These are phyloP conservation scores for Zalophus californianus DNA, from an alignment of 2,797 vertebrate species.

Conservation along the genomic window DNA sequence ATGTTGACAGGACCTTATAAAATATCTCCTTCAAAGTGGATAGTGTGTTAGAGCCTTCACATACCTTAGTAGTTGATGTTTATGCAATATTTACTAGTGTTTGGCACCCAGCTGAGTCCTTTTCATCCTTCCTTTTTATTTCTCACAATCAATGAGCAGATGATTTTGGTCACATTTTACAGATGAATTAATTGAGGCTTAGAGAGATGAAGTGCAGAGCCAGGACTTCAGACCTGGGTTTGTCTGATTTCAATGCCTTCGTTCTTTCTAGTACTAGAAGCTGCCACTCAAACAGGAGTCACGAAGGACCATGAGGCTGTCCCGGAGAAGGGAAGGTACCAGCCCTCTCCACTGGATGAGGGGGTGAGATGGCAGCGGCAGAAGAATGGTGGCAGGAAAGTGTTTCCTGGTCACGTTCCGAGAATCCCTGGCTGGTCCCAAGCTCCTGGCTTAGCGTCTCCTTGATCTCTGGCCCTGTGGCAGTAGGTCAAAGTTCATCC, in stretches of 20 bases:
- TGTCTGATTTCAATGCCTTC: neutral
- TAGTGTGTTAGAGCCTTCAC: neutral
- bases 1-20: neutral
- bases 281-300: neutral
- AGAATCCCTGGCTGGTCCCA: neutral
- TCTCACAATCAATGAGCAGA: neutral
- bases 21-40: neutral
- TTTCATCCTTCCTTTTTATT: neutral
- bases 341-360: neutral
- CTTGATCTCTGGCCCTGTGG: neutral
- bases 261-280: neutral
- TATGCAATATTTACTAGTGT: neutral
- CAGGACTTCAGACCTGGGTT: neutral
- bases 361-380: neutral
- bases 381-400: neutral
- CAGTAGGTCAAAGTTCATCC: slow-evolving; percentile 67
- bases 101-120: neutral
- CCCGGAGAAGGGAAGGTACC: neutral
- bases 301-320: neutral
- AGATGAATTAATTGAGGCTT: slow-evolving; percentile 3
- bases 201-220: neutral
- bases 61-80: neutral
- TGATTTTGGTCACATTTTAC: neutral
- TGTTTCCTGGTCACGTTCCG: neutral
- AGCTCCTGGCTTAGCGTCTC: neutral